phyloP scores from a whole-genome alignment of 2,113 vertebrate species.

The Ceyx cyanopectus region DNA sequence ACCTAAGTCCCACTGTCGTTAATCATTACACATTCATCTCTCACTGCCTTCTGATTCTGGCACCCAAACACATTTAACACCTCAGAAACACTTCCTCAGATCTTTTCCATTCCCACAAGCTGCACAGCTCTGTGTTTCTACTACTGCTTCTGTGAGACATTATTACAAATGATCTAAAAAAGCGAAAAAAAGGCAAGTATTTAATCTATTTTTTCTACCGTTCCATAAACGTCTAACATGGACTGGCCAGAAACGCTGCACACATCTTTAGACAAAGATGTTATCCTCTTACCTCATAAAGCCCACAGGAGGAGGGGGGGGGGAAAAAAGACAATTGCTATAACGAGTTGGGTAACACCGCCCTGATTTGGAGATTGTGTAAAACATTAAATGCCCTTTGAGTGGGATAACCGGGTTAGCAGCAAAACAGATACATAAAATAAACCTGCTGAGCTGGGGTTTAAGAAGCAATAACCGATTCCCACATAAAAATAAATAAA shows the following conservation, averaged over 20 bases:
- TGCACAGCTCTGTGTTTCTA: too few relatives aligned
- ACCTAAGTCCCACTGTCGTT: neutral
- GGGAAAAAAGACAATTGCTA: neutral
- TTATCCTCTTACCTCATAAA: constrained; percentile 19
- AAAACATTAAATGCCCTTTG: neutral
- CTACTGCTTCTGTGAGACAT: too few relatives aligned
- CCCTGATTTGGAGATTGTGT: neutral
- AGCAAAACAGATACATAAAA: neutral
- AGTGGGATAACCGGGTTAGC: neutral
- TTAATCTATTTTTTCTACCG: neutral
- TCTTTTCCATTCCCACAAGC: neutral
- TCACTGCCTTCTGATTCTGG: neutral
- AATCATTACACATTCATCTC: constrained; percentile 40
- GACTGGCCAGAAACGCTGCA: neutral
- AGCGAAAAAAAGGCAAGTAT: neutral
- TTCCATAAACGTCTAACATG: neutral
- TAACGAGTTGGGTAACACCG: neutral
- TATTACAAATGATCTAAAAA: neutral
- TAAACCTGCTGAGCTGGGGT: rapidly evolving
- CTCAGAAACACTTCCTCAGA: neutral
- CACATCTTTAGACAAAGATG: neutral
- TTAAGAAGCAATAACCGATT: neutral
- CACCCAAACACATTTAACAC: neutral
- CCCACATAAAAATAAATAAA: rapidly evolving
- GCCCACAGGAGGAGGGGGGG: neutral